These are phyloP conservation scores for Scaptomyza pallida DNA, from an alignment of 1,140 invertebrate genomes.

Conservation along the genomic window DNA sequence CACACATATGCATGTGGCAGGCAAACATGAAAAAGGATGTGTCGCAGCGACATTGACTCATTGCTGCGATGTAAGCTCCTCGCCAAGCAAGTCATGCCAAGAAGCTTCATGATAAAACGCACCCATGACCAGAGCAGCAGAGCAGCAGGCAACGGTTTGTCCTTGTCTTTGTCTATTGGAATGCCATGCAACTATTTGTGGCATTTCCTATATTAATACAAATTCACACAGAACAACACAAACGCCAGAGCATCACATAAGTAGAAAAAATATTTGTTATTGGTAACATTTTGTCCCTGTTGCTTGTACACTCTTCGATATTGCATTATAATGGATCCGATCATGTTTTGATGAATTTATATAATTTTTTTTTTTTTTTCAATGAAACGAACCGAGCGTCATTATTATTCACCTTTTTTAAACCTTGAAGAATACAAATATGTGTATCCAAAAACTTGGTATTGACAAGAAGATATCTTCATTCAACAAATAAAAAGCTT, in stretches of 20 bases:
- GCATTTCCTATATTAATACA: slow-evolving; percentile 63
- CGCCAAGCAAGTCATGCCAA: neutral
- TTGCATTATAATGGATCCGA: too few species aligned
- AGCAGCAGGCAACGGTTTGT: slow-evolving; percentile 3
- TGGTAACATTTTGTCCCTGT: neutral
- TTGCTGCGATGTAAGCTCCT: slow-evolving; percentile 35
- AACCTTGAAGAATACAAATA: too few species aligned
- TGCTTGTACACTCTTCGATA: neutral
- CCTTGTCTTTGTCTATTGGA: slow-evolving; percentile 35
- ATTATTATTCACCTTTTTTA: too few species aligned
- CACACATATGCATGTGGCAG: slow-evolving; percentile 8
- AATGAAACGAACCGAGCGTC: too few species aligned
- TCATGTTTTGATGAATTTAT: too few species aligned
- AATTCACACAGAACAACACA: slow-evolving; percentile 30
- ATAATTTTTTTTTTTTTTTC: too few species aligned
- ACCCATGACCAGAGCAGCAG: neutral
- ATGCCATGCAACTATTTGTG: slow-evolving; percentile 67
- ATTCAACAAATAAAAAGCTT: too few species aligned
- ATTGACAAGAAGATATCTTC: too few species aligned
- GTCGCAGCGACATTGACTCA: slow-evolving; percentile 62
- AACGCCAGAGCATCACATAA: neutral
- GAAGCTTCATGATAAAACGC: neutral
- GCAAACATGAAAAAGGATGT: slow-evolving; percentile 68
- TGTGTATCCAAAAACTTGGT: too few species aligned
- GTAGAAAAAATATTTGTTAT: neutral